Base-by-base conservation (phyloP, 2,888 invertebrate genomes). In the Cosmopolites sordidus region DNA sequence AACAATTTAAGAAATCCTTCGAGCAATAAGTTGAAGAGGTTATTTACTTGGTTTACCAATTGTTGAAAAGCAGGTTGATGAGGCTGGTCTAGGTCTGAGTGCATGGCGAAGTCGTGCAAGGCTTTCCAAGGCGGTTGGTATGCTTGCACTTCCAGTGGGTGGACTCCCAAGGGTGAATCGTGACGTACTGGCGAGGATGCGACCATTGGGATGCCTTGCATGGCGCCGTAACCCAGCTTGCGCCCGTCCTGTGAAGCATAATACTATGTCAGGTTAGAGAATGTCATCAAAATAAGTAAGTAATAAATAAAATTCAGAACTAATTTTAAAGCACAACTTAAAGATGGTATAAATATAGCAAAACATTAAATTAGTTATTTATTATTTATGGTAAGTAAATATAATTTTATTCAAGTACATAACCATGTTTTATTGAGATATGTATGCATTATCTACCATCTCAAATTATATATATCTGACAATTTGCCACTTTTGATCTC, bases 101-200 rank as follows among this genome's bases (percentile, higher is more conserved):
- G 94, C 64, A 95, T 83, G 59, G 95, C 95, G 77, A 95, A 96
- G 76, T 96, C 96, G 49, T 90, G 89, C 48, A 96, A 83, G 58
- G 95, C 93, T 78, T 96, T 95, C 97, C 96, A 97, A 37, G 92
- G 94, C 49, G 94, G 95, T 76, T 96, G 95, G 80, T 95, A 98
- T 61, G 94, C 92, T 65, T 86, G 85, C 27, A 89, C 87, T 76
- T 97, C 96, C 54, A 96, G 80, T 30, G 91, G 87, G 68, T 91
- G 89, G 72, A 91, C 83, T 52, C 92, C 88, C 54, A 89, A 78
- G 1, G 90, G 90, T 54, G 91, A 89, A 75, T 92, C 92, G 76
- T 92, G 92, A 43, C 92, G 81, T 56, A 92, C 92, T 27, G 92
- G 92, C 63, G 95, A 93, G 39, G 93, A 91, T 40, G 98, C 98